phyloP scores from a whole-genome alignment of 2,888 invertebrate genomes.

The Sisyra terminalis region DNA sequence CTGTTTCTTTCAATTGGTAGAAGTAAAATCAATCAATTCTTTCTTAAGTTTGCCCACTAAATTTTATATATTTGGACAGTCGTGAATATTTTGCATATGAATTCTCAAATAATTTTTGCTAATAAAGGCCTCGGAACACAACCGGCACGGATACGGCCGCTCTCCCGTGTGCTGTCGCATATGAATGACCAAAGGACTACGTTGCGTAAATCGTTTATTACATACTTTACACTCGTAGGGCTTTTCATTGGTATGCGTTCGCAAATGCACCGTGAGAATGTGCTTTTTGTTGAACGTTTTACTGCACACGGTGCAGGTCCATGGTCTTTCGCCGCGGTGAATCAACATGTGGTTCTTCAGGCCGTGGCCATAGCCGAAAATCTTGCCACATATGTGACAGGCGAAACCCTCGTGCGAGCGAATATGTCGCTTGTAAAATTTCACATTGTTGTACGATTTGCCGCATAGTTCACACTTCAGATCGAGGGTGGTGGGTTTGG shows the following conservation, averaged over 20 bases:
- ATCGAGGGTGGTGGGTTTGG: conserved; percentile 2
- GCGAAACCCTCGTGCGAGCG: conserved; percentile 20
- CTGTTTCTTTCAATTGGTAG: too few relatives aligned
- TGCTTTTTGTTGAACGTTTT: conserved; percentile 29
- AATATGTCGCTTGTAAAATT: conserved; percentile 4
- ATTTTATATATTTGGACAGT: conserved; percentile 7
- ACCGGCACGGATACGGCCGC: conserved; percentile 19
- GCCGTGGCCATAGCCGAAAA: conserved; percentile 26
- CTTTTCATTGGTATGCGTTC: conserved; percentile 15
- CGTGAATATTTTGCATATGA: conserved; percentile 7
- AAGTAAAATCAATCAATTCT: too few relatives aligned
- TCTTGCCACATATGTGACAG: conserved; percentile 30
- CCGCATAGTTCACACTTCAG: conserved; percentile 13
- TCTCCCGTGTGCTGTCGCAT: conserved; percentile 19
- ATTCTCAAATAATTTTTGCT: not conserved
- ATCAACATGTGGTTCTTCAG: conserved; percentile 28
- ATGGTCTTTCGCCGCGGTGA: conserved; percentile 30
- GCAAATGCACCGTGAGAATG: conserved; percentile 27
- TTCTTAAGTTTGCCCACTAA: too few relatives aligned
- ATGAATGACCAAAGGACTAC: conserved; percentile 10
- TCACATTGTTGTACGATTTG: conserved; percentile 11
- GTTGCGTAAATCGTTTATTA: conserved; percentile 8
- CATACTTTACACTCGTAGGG: not conserved
- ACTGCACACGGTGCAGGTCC: conserved; percentile 29
- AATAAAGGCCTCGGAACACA: conserved; percentile 16